phyloP scores from a whole-genome alignment of 1,140 invertebrate genomes.

The Probaryconus sp. region DNA sequence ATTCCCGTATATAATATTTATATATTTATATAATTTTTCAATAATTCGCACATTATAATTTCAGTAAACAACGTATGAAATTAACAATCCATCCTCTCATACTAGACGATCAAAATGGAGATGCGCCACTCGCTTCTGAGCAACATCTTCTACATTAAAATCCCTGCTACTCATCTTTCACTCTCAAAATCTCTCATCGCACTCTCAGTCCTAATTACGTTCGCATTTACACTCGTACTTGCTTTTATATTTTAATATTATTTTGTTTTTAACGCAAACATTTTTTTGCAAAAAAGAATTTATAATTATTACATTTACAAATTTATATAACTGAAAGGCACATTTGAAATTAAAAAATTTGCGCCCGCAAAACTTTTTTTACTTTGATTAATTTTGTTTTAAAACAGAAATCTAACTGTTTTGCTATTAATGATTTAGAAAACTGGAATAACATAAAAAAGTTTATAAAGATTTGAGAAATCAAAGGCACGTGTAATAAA shows the following conservation, averaged over 20 bases:
- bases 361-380: too few species aligned
- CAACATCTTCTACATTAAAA: too few species aligned
- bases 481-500: conserved; percentile 55
- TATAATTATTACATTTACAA: conserved; percentile 49
- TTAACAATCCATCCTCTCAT: conserved; percentile 39
- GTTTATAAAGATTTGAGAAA: too few species aligned
- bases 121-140: not conserved
- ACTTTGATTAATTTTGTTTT: too few species aligned
- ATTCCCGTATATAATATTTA: conserved; percentile 48
- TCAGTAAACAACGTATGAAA: conserved; percentile 52
- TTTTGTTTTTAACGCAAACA: conserved; percentile 35
- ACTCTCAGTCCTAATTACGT: too few species aligned
- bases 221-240: not conserved
- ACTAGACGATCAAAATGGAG: conserved; percentile 10
- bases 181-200: too few species aligned
- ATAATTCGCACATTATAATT: conserved; percentile 52
- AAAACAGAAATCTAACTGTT: too few species aligned
- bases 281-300: conserved; percentile 35
- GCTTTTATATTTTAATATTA: conserved; percentile 38
- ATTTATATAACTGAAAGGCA: conserved; percentile 57
- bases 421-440: too few species aligned
- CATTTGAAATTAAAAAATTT: conserved; percentile 52
- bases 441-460: conserved; percentile 37
- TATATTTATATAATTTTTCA: conserved; percentile 59
- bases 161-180: too few species aligned